Base-by-base conservation (phyloP, 2,797 vertebrate species). In the Melanotaenia pygmaea region DNA sequence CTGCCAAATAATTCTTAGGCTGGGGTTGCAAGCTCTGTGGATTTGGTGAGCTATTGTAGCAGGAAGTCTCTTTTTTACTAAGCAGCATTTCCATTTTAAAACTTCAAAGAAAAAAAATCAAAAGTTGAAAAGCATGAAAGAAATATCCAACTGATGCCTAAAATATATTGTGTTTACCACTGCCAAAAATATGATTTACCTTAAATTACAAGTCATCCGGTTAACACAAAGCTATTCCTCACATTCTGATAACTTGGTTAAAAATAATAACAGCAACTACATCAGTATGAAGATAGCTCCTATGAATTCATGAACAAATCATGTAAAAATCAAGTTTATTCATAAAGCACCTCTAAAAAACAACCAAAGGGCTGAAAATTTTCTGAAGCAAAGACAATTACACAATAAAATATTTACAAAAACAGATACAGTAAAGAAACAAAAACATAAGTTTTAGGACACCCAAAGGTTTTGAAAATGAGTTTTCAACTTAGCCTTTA, bases 1-100 rank as follows among this genome's bases (percentile, higher is more conserved):
- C 67, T 76, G 80, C 67, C 74, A 84, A 74, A 82, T 30, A 62
- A 60, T 69, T 66, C 67, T 82, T 58, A 47, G 67, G 56, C 62
- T 72, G 74, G 71, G 66, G 53, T 51, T 72, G 71, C 56, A 66
- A 80, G 68, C 74, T 85, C 77, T 69, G 71, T 73, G 38, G 57
- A 47, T 82, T 65, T 80, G 76, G 74, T 82, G 2, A 53, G 14
- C 28, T 22, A 43, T 40, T 76, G 28, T 84, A 72, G 71, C 66
- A 67, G 60, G 10, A 63, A 70, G 1, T 75, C 71, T 37, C 64
- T 35, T 67, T 68, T 71, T 72, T 65, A 73, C 65, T 37, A 68
- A 35, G 8, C 5, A 50, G 13, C 51, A 43, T 72, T 72, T 82
- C n/a, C 57, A 68, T 67, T 54, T 78, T 24, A 32, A 67, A 76